phyloP scores from a whole-genome alignment of 2,797 vertebrate species.

The Anguilla megastoma region DNA sequence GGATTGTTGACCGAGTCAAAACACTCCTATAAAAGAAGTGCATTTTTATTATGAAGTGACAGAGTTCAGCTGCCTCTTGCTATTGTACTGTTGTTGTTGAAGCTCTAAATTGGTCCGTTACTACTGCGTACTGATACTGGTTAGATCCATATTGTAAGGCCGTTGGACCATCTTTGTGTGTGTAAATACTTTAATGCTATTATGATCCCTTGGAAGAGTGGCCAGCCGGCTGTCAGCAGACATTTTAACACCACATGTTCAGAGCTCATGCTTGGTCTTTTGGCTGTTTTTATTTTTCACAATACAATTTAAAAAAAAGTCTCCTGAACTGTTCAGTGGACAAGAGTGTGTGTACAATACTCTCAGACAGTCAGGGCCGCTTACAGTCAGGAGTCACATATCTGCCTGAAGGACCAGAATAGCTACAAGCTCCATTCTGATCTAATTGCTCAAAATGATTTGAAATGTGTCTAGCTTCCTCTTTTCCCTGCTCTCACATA shows the following conservation, averaged over 20 bases:
- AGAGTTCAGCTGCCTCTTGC: background rate
- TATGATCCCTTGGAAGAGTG: background rate
- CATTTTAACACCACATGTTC: background rate
- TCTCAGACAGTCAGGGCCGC: background rate
- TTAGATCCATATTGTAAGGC: background rate
- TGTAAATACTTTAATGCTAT: background rate
- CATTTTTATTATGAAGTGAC: background rate
- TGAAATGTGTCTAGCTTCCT: background rate
- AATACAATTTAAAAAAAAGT: background rate
- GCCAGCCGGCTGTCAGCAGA: background rate
- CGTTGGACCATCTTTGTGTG: background rate
- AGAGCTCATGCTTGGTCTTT: background rate
- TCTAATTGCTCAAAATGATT: background rate
- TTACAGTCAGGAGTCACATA: background rate
- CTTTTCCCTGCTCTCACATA: background rate
- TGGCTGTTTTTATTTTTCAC: background rate
- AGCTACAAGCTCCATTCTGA: background rate
- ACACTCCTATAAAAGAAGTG: too few relatives aligned
- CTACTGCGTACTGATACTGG: background rate
- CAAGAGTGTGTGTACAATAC: background rate
- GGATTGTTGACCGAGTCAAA: too few relatives aligned
- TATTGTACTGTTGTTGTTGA: background rate
- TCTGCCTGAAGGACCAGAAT: background rate
- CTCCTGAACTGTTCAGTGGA: background rate
- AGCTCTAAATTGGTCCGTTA: background rate